Evolutionary conservation across 2,888 invertebrate genomes (phyloP).

Genomic region (Saturnia japonica): DNA sequence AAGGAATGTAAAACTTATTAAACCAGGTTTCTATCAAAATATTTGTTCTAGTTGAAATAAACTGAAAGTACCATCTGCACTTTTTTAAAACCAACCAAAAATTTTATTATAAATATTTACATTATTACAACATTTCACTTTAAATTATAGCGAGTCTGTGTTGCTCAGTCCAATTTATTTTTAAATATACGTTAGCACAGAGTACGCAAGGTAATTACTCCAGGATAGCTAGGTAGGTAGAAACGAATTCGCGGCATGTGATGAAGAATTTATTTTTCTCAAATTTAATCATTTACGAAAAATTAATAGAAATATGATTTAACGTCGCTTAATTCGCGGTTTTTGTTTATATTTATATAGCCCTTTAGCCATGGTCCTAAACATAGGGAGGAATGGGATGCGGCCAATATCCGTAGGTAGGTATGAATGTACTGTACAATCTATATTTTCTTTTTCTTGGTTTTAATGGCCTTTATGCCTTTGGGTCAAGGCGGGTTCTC

Average conservation of each 20-base stretch:
- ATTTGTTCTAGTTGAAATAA: slow-evolving; percentile 46
- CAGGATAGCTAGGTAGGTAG: neutral
- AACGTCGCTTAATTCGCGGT: neutral
- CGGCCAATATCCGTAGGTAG: no score
- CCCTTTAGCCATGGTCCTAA: no score
- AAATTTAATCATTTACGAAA: neutral
- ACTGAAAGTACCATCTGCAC: slow-evolving; percentile 40
- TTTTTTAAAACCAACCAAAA: slow-evolving; percentile 42
- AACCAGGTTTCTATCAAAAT: slow-evolving; percentile 45
- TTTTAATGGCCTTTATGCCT: no score
- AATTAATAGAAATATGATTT: neutral
- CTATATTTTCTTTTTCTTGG: no score
- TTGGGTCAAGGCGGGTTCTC: no score
- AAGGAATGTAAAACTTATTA: neutral
- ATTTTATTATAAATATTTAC: slow-evolving; percentile 29
- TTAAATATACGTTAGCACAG: neutral
- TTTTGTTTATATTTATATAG: no score
- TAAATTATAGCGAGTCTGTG: slow-evolving; percentile 3
- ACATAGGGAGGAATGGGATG: no score
- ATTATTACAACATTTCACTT: slow-evolving; percentile 28
- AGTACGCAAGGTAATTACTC: neutral
- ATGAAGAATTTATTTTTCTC: neutral
- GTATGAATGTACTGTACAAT: no score
- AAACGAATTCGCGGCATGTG: neutral
- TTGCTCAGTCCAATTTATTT: slow-evolving; percentile 1